Conservation (phyloP, 2,888 invertebrate species). For the Tromatobia lineatoria region DNA sequence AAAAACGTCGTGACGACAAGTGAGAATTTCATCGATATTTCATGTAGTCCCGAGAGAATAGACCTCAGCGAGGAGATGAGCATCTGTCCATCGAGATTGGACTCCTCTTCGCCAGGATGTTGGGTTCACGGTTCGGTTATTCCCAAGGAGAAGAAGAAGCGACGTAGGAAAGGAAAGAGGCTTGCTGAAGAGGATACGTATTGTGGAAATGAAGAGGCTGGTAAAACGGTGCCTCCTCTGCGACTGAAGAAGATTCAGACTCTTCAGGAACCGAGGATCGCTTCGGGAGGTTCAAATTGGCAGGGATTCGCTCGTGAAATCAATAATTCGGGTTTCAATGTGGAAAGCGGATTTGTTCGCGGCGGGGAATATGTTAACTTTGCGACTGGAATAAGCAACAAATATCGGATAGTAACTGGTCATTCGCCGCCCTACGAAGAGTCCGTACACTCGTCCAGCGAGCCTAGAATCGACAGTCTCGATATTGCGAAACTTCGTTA, state of each 20-base stretch:
- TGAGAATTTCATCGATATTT: constrained; percentile 52
- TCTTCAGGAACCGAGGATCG: constrained; percentile 59
- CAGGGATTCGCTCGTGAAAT: background rate
- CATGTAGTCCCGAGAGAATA: constrained; percentile 45
- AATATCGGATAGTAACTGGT: constrained; percentile 77
- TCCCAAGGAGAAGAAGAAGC: constrained; percentile 17
- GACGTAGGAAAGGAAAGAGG: constrained; percentile 11
- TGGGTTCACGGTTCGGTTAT: background rate
- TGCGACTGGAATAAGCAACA: constrained; percentile 29
- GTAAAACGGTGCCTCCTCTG: constrained; percentile 80
- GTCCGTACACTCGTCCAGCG: constrained; percentile 26
- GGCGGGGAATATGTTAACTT: background rate
- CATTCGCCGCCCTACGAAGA: constrained; percentile 70
- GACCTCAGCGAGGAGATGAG: constrained; percentile 24
- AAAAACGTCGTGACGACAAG: constrained; percentile 4
- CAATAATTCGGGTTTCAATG: constrained; percentile 42
- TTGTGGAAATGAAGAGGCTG: background rate
- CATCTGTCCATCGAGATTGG: background rate
- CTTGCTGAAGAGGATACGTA: background rate
- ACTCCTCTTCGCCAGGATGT: background rate
- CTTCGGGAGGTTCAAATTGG: constrained; percentile 59
- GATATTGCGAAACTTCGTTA: constrained; percentile 72
- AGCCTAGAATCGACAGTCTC: constrained; percentile 19
- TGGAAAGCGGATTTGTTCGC: background rate
- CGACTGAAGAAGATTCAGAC: constrained; percentile 77